Percentiles rank a stretch among this genome's conserved stretches.
Evolutionary conservation across 2,797 vertebrate species (phyloP).

Genomic region (Toxotes lorentzi): DNA sequence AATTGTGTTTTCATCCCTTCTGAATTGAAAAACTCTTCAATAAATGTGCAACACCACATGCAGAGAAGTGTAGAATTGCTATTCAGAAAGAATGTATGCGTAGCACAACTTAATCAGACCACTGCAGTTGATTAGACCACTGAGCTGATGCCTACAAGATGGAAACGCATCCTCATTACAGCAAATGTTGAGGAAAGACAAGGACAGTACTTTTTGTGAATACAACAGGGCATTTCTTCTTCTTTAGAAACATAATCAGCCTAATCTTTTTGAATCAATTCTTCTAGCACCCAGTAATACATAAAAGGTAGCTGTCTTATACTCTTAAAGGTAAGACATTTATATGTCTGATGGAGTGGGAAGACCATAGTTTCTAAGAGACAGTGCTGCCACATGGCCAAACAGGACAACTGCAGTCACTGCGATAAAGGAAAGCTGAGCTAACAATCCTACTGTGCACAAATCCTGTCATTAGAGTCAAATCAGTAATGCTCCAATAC

Average conservation of each 20-base stretch:
- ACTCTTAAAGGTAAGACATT: too few relatives aligned
- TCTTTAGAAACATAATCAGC: background rate
- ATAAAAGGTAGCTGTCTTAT: too few relatives aligned
- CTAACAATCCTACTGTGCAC: background rate
- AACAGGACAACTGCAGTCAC: background rate
- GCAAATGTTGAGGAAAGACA: background rate
- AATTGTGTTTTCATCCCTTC: background rate
- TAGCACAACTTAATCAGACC: background rate
- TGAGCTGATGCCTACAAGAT: background rate
- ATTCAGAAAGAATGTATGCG: background rate
- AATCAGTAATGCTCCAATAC: background rate
- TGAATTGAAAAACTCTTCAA: background rate
- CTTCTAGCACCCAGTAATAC: background rate
- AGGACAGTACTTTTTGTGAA: background rate
- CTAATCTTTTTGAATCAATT: background rate
- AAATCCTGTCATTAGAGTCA: background rate
- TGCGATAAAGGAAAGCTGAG: background rate
- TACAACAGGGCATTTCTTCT: background rate
- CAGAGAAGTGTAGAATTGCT: background rate
- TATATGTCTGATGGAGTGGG: too few relatives aligned
- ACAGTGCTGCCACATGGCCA: background rate
- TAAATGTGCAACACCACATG: background rate
- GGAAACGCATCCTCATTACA: background rate
- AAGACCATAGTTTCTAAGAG: background rate
- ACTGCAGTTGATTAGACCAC: background rate